Evolutionary conservation across 1,140 invertebrate species (phyloP).

Genomic region (Saccostrea echinata): DNA sequence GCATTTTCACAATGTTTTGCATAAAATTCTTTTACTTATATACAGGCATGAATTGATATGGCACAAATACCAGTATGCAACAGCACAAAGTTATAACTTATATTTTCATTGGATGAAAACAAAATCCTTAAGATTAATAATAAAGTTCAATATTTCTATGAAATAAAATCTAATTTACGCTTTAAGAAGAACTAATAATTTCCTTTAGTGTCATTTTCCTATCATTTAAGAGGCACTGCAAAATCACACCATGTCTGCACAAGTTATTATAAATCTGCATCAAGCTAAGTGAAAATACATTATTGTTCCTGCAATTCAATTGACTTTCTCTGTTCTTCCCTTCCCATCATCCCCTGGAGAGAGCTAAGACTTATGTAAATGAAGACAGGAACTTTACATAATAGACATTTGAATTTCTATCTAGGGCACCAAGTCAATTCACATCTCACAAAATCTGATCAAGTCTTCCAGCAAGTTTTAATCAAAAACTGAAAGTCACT

Average conservation of each 20-base stretch:
- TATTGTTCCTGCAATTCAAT: constrained; percentile 12
- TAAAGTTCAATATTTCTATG: background rate
- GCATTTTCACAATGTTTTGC: background rate
- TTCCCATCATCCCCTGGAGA: constrained; percentile 28
- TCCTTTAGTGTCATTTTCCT: background rate
- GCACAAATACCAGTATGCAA: background rate
- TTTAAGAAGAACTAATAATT: background rate
- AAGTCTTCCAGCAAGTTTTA: background rate
- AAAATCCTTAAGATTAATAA: background rate
- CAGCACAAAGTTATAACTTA: background rate
- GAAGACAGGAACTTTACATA: constrained; percentile 4
- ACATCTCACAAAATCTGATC: background rate
- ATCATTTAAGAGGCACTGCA: background rate
- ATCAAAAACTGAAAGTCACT: background rate
- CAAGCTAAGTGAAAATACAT: constrained; percentile 30
- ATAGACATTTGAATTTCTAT: constrained; percentile 32
- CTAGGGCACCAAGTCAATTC: background rate
- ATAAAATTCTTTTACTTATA: background rate
- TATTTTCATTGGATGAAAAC: background rate
- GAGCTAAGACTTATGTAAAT: background rate
- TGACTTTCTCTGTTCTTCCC: constrained; percentile 11
- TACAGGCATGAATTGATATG: background rate
- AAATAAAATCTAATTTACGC: background rate
- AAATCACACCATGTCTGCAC: background rate
- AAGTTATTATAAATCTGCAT: background rate